Evolutionary conservation across 1,140 invertebrate species (phyloP).

Genomic region (Ladona fulva): DNA sequence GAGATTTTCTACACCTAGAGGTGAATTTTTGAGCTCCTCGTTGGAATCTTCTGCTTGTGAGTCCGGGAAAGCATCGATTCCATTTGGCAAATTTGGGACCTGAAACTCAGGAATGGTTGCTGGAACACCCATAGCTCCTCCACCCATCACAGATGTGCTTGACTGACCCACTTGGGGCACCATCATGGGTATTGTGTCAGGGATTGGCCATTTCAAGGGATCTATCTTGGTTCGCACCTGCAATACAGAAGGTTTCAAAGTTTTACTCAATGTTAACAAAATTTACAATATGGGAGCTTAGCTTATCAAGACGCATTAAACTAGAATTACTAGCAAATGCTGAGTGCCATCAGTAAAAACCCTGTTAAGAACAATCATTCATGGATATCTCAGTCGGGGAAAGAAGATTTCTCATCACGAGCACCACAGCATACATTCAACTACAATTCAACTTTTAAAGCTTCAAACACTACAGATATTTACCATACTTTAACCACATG

Average conservation of each 20-base stretch:
- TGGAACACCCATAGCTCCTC: conserved; percentile 20
- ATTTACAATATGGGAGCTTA: neutral
- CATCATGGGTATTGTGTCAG: conserved; percentile 38
- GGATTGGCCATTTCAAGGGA: conserved; percentile 79
- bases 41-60: neutral
- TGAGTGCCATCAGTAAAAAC: too few relatives aligned
- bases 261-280: conserved; percentile 11
- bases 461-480: too few relatives aligned
- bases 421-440: neutral
- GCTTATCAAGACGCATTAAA: neutral
- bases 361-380: too few relatives aligned
- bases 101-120: conserved; percentile 26
- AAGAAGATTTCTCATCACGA: neutral
- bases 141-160: conserved; percentile 20
- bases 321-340: too few relatives aligned
- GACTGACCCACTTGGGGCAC: conserved; percentile 20
- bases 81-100: conserved; percentile 22
- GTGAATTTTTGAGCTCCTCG: neutral
- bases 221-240: conserved; percentile 70
- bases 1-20: conserved; percentile 43
- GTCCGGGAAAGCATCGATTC: conserved; percentile 18
- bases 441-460: neutral
- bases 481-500: too few relatives aligned
- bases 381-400: neutral
- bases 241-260: conserved; percentile 19